These are phyloP conservation scores for Carlito syrichta DNA, from an alignment of 2,113 vertebrate genomes.

Conservation along the genomic window DNA sequence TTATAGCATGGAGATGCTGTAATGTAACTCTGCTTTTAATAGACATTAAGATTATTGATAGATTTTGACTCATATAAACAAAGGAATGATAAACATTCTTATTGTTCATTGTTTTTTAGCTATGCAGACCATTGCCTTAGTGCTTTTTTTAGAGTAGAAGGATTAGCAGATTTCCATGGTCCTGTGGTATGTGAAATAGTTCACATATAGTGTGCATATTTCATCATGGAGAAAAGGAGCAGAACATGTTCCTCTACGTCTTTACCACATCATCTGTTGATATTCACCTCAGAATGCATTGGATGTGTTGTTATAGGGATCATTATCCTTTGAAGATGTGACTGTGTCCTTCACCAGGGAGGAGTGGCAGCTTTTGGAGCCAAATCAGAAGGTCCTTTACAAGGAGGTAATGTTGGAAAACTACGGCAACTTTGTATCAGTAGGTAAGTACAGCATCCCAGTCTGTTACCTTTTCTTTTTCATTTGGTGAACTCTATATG, in stretches of 20 bases:
- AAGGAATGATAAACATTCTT: neutral
- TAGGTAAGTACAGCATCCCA: neutral
- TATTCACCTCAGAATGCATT: neutral
- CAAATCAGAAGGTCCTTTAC: neutral
- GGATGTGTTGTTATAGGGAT: neutral
- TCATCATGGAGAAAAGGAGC: neutral
- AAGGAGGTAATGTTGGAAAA: constrained; percentile 49
- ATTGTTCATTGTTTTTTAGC: neutral
- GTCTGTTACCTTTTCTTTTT: neutral
- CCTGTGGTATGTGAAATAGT: neutral
- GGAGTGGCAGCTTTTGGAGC: constrained; percentile 35
- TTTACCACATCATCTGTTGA: neutral
- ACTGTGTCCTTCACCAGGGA: constrained; percentile 28
- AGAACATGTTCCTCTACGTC: neutral
- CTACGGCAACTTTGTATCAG: neutral
- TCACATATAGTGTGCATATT: neutral
- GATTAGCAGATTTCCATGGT: neutral
- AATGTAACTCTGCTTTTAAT: neutral
- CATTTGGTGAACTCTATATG: neutral
- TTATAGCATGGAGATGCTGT: neutral
- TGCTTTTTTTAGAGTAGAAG: neutral
- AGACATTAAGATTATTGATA: neutral
- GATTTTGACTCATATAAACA: neutral
- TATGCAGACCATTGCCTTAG: neutral
- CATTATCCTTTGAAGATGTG: constrained; percentile 30